Base-by-base conservation (phyloP, 1,140 invertebrate species). In the Spodoptera litura region DNA sequence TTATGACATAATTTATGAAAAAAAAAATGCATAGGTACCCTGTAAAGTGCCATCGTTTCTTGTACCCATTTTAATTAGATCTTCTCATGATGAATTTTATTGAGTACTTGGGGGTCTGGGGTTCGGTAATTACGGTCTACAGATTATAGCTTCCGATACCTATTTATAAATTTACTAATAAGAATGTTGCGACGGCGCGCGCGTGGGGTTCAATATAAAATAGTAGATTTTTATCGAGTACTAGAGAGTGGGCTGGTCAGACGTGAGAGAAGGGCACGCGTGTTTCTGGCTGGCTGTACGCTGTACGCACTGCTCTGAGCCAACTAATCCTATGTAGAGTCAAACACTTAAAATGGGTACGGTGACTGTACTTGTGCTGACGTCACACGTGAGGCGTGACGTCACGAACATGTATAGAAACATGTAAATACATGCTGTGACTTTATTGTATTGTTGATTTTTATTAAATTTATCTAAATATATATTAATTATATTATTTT, bases 1-100 rank as follows among this genome's bases (percentile, higher is more conserved):
- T 91, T 94, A 91, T 93, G 91, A 93, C 91, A 83, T 91, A 89
- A 91, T 88, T 90, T 89, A 92, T 88, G 85, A 88, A 75, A 71
- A 68, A 68, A 70, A 76, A 77, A 89, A 88, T 86, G 89, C 90
- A 89, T 91, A 92, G 87, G 86, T 89, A 92, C 87, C 85, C 82
- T 89, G 85, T 91, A 91, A 91, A 90, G 88, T 90, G 86, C 89
- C 91, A 89, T 89, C 85, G 85, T 87, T 91, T 90, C 87, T 88
- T 90, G 90, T 92, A 93, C 89, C 88, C 91, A 91, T 92, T 92
- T 91, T 89, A 87, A 90, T 87, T 90, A 73, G 52, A 58, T 78
- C 75, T 81, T 56, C 59, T 52, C 55, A 56, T 78, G 76, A 70
- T 53, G 51, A 58, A 61, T 64, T 75, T 74, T 71, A 80, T 79